Percentiles rank a stretch among this genome's conserved stretches.
phyloP scores from a whole-genome alignment of 2,888 invertebrate genomes.

The Pammene aurita region DNA sequence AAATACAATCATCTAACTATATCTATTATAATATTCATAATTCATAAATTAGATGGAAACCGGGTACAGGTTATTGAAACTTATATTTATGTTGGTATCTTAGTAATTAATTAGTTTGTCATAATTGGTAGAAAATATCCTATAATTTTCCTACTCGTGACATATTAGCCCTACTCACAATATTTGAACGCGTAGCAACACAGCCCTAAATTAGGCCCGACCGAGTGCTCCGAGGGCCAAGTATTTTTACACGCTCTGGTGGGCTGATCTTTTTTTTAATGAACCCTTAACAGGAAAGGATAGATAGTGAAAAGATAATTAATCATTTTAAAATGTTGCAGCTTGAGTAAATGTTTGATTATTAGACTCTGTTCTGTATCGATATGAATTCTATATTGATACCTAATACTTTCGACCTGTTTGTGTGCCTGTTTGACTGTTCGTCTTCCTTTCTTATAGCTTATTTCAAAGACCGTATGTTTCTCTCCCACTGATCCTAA shows the following conservation, averaged over 20 bases:
- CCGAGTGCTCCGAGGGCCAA: slow-evolving; percentile 3
- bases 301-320: slow-evolving; percentile 15
- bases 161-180: slow-evolving; percentile 11
- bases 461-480: too few species aligned
- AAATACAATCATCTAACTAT: too few species aligned
- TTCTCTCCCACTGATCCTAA: too few species aligned
- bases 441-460: too few species aligned
- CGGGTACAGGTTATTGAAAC: background rate
- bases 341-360: background rate
- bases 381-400: background rate
- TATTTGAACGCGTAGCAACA: slow-evolving; percentile 17
- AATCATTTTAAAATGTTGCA: background rate
- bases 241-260: slow-evolving; percentile 33
- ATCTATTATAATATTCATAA: too few species aligned
- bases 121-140: background rate
- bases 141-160: background rate
- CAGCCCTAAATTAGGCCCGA: slow-evolving; percentile 22
- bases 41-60: background rate
- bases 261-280: slow-evolving; percentile 33
- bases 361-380: background rate
- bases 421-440: too few species aligned
- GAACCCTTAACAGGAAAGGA: background rate
- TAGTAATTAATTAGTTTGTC: too few species aligned
- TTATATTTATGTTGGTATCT: too few species aligned
- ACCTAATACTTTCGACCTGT: too few species aligned